Evolutionary conservation across 2,113 vertebrate genomes (phyloP).

Genomic region (Pseudorectes ferrugineus): DNA sequence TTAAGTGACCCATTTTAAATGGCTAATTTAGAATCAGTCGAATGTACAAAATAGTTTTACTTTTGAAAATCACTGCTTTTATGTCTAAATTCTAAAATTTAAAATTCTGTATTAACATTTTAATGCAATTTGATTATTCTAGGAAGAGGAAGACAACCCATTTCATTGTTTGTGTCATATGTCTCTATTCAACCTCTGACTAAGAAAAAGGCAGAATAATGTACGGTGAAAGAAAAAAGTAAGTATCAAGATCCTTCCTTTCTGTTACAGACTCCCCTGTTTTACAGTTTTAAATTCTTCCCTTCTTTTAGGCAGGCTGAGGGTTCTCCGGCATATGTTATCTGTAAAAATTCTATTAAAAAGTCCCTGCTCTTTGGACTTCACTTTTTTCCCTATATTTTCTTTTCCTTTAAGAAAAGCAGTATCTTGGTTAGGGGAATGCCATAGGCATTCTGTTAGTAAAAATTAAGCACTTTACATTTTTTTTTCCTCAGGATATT

Average conservation of each 20-base stretch:
- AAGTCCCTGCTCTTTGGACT: background rate
- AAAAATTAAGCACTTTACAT: background rate
- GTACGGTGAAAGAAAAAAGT: background rate
- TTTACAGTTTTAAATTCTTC: background rate
- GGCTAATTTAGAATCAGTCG: background rate
- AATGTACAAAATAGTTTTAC: background rate
- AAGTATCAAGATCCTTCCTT: background rate
- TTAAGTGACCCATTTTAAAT: background rate
- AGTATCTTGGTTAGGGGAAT: background rate
- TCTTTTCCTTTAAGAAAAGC: background rate
- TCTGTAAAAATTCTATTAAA: background rate
- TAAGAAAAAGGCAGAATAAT: background rate
- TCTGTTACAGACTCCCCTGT: background rate
- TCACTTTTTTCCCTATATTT: fast-evolving
- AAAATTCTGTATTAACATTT: background rate
- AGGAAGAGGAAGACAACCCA: background rate
- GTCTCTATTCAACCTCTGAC: background rate
- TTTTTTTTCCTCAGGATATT: background rate
- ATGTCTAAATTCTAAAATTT: background rate
- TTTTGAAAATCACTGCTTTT: background rate
- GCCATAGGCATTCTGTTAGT: background rate
- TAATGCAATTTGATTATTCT: background rate
- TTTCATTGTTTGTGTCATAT: background rate
- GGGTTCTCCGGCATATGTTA: background rate
- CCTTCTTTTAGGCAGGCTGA: background rate